These are phyloP conservation scores for Latrodectus geometricus DNA, from an alignment of 1,140 invertebrate genomes.

Conservation along the genomic window DNA sequence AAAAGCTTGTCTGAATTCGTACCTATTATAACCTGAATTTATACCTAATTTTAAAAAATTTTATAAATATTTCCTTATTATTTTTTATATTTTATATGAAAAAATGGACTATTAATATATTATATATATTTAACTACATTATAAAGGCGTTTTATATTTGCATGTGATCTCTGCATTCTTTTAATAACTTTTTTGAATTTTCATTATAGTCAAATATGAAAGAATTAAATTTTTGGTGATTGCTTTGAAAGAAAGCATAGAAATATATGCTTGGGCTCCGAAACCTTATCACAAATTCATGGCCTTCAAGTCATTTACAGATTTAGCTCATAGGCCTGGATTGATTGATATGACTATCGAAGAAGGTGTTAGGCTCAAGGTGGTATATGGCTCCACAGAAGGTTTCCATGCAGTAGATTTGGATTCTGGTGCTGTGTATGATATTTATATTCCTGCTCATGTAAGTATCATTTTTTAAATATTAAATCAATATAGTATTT, in stretches of 20 bases:
- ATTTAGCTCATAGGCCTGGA: constrained; percentile 83
- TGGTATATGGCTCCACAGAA: constrained; percentile 97
- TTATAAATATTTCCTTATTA: too few relatives aligned
- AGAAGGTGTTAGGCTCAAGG: constrained; percentile 97
- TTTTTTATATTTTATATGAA: too few relatives aligned
- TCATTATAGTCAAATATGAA: constrained; percentile 91
- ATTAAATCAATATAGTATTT: too few relatives aligned
- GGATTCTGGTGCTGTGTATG: constrained; percentile 96
- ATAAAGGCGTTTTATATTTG: too few relatives aligned
- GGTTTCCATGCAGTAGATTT: constrained; percentile 99
- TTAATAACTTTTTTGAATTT: constrained; percentile 64
- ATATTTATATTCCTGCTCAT: constrained; percentile 98
- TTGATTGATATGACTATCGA: constrained; percentile 99
- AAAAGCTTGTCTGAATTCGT: too few relatives aligned
- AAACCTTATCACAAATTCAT: constrained; percentile 99
- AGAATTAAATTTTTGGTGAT: constrained; percentile 99
- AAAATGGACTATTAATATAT: too few relatives aligned
- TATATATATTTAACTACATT: too few relatives aligned
- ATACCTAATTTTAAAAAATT: too few relatives aligned
- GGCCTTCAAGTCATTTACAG: constrained; percentile 95
- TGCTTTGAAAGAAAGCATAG: constrained; percentile 97
- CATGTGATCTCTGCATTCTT: too few relatives aligned
- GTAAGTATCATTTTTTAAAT: too few relatives aligned
- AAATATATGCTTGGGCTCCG: constrained; percentile 99
- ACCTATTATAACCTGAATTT: too few relatives aligned